Evolutionary conservation across 2,113 vertebrate species (phyloP).

Genomic region (Cyanoderma ruficeps): DNA sequence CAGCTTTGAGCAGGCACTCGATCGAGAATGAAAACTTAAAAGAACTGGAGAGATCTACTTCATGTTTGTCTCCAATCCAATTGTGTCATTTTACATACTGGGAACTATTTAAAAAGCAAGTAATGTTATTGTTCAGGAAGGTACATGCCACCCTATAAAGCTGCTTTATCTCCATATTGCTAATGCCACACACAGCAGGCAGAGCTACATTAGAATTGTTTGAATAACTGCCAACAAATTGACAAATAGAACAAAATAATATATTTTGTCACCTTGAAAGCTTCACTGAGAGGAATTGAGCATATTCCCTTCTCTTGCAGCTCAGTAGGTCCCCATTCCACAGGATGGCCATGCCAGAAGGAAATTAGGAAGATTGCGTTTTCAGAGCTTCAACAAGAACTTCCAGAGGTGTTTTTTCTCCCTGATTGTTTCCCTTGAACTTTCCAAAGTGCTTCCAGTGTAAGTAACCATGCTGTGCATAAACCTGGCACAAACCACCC

Average conservation of each 20-base stretch:
- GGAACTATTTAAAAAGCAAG: background rate
- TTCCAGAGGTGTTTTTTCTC: background rate
- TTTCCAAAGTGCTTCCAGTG: background rate
- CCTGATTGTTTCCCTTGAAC: background rate
- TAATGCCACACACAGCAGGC: background rate
- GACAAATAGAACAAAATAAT: background rate
- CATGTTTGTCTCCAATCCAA: background rate
- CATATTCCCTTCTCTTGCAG: background rate
- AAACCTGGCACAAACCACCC: background rate
- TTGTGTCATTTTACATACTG: background rate
- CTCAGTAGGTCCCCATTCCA: background rate
- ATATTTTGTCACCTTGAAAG: background rate
- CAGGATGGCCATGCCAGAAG: background rate
- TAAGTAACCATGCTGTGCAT: accelerated
- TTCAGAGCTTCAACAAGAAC: background rate
- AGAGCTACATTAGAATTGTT: background rate
- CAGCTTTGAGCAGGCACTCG: background rate
- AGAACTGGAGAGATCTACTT: background rate
- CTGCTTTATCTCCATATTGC: background rate
- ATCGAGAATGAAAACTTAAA: background rate
- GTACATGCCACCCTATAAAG: background rate
- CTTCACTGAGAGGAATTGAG: background rate
- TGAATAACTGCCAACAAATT: background rate
- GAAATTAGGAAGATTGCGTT: background rate
- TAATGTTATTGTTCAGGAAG: background rate